Conservation (phyloP, 2,888 invertebrate species). For the Pseudeuparius sepicola region DNA sequence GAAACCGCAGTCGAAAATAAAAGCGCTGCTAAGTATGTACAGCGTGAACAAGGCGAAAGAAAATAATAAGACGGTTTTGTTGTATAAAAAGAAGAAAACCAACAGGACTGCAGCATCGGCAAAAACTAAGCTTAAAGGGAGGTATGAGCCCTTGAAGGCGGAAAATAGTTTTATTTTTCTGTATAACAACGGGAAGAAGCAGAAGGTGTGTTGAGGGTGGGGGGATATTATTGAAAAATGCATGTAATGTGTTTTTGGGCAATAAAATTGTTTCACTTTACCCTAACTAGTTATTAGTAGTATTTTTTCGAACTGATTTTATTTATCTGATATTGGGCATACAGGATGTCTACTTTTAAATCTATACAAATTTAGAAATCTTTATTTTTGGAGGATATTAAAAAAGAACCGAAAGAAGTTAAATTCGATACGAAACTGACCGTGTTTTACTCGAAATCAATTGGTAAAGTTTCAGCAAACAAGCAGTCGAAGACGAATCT, state of each 20-base stretch:
- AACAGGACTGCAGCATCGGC: background rate
- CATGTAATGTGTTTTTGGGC: too few relatives aligned
- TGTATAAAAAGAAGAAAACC: constrained; percentile 2
- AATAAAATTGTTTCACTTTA: too few relatives aligned
- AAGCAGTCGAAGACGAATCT: constrained; percentile 13
- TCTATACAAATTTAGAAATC: too few relatives aligned
- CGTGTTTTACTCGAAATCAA: constrained; percentile 13
- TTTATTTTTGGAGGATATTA: too few relatives aligned
- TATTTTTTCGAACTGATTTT: too few relatives aligned
- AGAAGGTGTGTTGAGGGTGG: constrained; percentile 8
- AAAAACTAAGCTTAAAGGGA: constrained; percentile 4
- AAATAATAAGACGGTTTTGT: background rate
- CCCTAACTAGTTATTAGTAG: too few relatives aligned
- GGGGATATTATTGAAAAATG: too few relatives aligned
- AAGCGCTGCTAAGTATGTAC: too few relatives aligned
- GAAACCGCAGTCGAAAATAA: background rate
- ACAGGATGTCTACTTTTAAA: too few relatives aligned
- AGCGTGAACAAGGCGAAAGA: background rate
- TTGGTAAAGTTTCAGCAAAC: constrained; percentile 10
- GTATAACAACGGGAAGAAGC: constrained; percentile 13
- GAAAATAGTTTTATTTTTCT: constrained; percentile 16
- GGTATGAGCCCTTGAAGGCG: constrained; percentile 13
- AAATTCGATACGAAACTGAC: constrained; percentile 16
- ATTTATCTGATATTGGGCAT: too few relatives aligned
- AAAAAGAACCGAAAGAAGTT: constrained; percentile 13